A percentile compares a stretch with the other conserved stretches of the same genome.
Evolutionary conservation across 1,140 invertebrate genomes (phyloP).

Genomic region (Drosophila aff.): DNA sequence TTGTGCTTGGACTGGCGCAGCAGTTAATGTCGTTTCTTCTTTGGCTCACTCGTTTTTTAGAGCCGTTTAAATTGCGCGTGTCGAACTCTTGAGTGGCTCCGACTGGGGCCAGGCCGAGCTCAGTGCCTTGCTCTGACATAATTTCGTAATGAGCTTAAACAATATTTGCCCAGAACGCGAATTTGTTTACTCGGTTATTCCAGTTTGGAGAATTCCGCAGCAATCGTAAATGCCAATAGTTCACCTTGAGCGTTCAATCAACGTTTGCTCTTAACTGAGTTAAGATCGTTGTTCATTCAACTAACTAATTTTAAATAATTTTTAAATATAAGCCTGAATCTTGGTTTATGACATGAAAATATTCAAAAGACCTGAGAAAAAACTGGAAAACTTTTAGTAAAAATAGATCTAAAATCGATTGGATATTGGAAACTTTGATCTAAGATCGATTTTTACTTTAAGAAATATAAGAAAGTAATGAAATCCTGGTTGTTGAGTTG

Average conservation of each 20-base stretch:
- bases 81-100: constrained; percentile 30
- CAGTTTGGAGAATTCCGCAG: constrained; percentile 27
- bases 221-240: constrained; percentile 62
- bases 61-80: constrained; percentile 52
- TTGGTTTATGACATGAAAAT: too few species aligned
- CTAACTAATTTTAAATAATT: too few species aligned
- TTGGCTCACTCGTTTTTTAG: constrained; percentile 42
- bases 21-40: constrained; percentile 60
- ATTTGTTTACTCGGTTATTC: constrained; percentile 49
- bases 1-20: constrained; percentile 52
- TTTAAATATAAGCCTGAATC: too few species aligned
- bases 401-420: too few species aligned
- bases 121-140: constrained; percentile 33
- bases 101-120: constrained; percentile 8
- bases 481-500: too few species aligned
- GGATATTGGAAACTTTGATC: too few species aligned
- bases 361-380: too few species aligned
- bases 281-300: neutral
- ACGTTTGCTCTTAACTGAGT: neutral
- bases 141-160: constrained; percentile 47
- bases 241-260: constrained; percentile 61
- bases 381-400: too few species aligned
- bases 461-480: too few species aligned
- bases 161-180: constrained; percentile 40
- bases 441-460: too few species aligned